Evolutionary conservation across 2,797 vertebrate genomes (phyloP).

Genomic region (Odontamblyopus lacepedii): DNA sequence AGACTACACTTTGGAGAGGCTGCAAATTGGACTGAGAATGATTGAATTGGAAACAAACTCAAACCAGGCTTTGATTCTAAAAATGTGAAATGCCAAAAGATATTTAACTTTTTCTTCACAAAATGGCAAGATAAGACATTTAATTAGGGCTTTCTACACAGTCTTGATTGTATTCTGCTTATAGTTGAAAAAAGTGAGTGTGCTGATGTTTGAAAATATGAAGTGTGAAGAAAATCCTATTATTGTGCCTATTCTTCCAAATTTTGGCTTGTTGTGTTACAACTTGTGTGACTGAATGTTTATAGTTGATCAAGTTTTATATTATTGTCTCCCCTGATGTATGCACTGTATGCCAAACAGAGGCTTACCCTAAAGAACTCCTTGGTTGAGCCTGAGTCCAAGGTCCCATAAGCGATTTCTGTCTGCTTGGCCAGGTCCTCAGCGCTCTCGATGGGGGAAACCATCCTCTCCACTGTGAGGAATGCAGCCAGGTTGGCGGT

Average conservation of each 20-base stretch:
- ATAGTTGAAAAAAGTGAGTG: too few relatives aligned
- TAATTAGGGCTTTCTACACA: background rate
- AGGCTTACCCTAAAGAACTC: slow-evolving; percentile 98
- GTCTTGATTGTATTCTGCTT: background rate
- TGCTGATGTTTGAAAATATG: background rate
- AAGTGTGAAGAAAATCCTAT: slow-evolving; percentile 22
- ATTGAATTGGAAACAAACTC: background rate
- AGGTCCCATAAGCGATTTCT: slow-evolving; percentile 98
- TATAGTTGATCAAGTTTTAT: background rate
- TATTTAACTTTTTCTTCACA: slow-evolving; percentile 11
- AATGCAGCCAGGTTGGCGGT: slow-evolving; percentile 98
- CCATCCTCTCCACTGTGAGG: slow-evolving; percentile 99
- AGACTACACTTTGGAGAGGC: slow-evolving; percentile 38
- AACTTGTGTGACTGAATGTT: too few relatives aligned
- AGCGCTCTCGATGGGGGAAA: slow-evolving; percentile 96
- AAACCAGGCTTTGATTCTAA: background rate
- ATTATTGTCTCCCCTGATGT: background rate
- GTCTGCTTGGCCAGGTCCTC: slow-evolving; percentile 99
- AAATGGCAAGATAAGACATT: background rate
- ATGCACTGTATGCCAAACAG: background rate
- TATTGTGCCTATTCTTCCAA: slow-evolving; percentile 16
- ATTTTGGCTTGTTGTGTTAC: slow-evolving; percentile 41
- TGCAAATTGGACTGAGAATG: slow-evolving; percentile 34
- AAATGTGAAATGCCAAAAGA: slow-evolving; percentile 4
- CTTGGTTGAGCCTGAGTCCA: slow-evolving; percentile 99